Conservation (phyloP, 2,888 invertebrate genomes). For the Ephialtes manifestator region DNA sequence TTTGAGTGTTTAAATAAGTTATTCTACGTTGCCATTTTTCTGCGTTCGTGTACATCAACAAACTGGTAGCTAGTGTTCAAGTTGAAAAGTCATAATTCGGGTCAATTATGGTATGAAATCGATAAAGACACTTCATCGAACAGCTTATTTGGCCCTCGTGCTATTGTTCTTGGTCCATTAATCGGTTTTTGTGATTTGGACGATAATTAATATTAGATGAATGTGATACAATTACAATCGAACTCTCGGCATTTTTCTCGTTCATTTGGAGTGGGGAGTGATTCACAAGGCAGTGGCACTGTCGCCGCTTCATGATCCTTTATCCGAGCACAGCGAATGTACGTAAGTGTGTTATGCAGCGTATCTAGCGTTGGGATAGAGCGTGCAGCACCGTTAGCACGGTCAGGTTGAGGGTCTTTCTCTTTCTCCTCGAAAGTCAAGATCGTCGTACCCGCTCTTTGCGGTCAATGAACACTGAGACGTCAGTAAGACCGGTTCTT, state of each 20-base stretch:
- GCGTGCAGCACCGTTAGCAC: constrained; percentile 51
- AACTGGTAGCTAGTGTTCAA: background rate
- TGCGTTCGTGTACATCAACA: background rate
- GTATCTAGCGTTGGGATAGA: constrained; percentile 21
- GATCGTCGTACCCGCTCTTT: constrained; percentile 69
- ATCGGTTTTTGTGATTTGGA: background rate
- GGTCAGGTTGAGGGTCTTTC: constrained; percentile 78
- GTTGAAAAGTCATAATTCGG: constrained; percentile 14
- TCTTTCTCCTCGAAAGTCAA: constrained; percentile 76
- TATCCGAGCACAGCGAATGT: background rate
- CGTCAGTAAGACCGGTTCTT: constrained; percentile 51
- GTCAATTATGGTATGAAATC: background rate
- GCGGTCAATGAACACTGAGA: constrained; percentile 66
- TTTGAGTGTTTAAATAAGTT: background rate
- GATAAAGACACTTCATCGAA: background rate
- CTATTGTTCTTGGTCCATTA: background rate
- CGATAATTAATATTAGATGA: background rate
- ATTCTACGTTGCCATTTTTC: background rate
- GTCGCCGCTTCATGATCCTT: constrained; percentile 28
- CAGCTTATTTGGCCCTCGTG: background rate
- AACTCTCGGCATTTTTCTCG: background rate
- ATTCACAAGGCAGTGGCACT: constrained; percentile 9
- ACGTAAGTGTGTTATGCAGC: constrained; percentile 34
- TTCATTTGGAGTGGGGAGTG: background rate
- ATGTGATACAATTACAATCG: background rate